Evolutionary conservation across 2,888 invertebrate species (phyloP).

Genomic region (Heliconius hortense): DNA sequence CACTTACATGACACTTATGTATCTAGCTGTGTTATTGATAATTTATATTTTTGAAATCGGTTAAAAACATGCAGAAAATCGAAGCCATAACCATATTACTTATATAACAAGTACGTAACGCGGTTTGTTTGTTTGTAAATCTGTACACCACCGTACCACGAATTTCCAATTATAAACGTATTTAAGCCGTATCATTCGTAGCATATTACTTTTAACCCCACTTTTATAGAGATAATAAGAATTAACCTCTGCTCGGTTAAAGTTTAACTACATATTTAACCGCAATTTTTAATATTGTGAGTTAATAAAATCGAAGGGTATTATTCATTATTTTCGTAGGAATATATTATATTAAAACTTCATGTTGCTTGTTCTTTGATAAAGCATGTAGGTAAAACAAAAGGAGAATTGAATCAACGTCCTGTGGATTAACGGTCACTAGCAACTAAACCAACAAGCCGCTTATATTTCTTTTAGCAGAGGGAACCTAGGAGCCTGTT

Average conservation of each 20-base stretch:
- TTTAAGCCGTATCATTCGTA: background rate
- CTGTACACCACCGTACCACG: background rate
- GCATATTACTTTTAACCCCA: background rate
- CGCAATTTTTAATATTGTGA: background rate
- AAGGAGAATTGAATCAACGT: background rate
- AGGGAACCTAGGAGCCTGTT: no score
- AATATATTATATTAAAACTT: no score
- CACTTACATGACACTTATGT: no score
- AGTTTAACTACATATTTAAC: background rate
- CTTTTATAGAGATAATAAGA: constrained; percentile 7
- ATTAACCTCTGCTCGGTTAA: background rate
- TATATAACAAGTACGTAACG: background rate
- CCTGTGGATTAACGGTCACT: background rate
- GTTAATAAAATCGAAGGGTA: background rate
- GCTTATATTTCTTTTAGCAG: no score
- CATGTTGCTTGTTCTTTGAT: no score
- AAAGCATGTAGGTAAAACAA: background rate
- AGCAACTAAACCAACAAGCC: no score
- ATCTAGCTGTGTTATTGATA: no score
- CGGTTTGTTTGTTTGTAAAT: background rate
- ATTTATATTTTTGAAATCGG: no score
- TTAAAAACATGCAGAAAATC: no score
- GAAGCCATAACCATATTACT: background rate
- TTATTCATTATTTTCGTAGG: no score
- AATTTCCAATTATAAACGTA: constrained; percentile 10